A percentile compares a stretch with the other conserved stretches of the same genome.
phyloP scores from a whole-genome alignment of 2,113 vertebrate species.

The Pedionomus torquatus region DNA sequence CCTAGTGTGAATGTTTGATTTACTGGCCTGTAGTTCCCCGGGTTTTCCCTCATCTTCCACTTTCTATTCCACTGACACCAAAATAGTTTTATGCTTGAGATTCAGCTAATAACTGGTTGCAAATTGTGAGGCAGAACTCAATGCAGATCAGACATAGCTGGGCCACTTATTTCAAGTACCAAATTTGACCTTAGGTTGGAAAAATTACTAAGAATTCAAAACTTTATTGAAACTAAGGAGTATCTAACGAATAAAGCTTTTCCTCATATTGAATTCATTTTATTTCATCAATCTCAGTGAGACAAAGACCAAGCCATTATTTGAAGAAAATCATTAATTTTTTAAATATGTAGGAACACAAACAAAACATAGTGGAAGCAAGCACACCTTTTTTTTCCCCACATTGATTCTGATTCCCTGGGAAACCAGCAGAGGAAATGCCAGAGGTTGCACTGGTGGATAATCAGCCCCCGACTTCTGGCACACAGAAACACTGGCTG shows the following conservation, averaged over 20 bases:
- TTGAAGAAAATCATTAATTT: neutral
- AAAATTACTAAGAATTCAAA: neutral
- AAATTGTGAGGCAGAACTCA: neutral
- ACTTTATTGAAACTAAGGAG: neutral
- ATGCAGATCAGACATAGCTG: neutral
- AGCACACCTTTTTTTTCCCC: neutral
- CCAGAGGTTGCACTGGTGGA: fast-evolving
- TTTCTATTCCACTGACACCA: neutral
- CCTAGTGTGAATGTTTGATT: neutral
- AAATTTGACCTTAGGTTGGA: neutral
- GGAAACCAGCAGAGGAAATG: neutral
- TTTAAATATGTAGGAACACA: neutral
- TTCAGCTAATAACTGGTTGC: neutral
- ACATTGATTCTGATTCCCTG: fast-evolving
- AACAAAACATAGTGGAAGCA: neutral
- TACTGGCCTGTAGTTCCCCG: neutral
- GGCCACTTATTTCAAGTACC: neutral
- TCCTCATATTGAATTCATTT: neutral
- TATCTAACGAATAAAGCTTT: neutral
- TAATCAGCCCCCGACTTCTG: neutral
- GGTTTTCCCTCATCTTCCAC: constrained; percentile 8
- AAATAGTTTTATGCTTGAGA: neutral
- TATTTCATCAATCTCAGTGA: neutral
- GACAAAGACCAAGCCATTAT: neutral
- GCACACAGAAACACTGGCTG: fast-evolving